Percentiles rank a stretch among this genome's conserved stretches.
Evolutionary conservation across 2,888 invertebrate species (phyloP).

Genomic region (Ennomos fuscantarius): DNA sequence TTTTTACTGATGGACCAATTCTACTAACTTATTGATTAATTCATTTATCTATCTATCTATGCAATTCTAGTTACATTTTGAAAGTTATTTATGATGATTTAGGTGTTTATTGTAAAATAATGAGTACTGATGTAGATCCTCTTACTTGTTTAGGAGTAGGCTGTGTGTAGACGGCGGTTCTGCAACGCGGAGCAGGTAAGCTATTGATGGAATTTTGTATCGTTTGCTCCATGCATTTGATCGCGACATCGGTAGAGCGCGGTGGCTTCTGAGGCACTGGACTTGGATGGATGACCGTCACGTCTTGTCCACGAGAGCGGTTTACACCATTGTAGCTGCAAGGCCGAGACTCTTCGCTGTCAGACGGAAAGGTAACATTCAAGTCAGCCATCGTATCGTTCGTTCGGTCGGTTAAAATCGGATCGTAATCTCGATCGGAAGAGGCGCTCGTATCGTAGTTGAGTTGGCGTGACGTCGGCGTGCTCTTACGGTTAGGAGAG

Average conservation of each 20-base stretch:
- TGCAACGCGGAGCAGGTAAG: slow-evolving; percentile 6
- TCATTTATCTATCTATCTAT: too few species aligned
- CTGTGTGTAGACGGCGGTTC: slow-evolving; percentile 34
- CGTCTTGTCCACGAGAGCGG: slow-evolving; percentile 40
- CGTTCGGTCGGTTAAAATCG: slow-evolving; percentile 74
- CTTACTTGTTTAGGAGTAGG: slow-evolving; percentile 65
- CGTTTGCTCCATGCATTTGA: slow-evolving; percentile 53
- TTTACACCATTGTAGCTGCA: slow-evolving; percentile 33
- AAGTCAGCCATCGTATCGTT: slow-evolving; percentile 80
- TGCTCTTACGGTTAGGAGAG: slow-evolving; percentile 50
- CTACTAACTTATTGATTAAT: too few species aligned
- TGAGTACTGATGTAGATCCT: too few species aligned
- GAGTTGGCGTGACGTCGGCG: slow-evolving; percentile 54
- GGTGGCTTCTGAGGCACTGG: slow-evolving; percentile 14
- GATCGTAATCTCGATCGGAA: slow-evolving; percentile 67
- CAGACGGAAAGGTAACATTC: slow-evolving; percentile 77
- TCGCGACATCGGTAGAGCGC: slow-evolving; percentile 50
- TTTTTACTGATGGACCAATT: too few species aligned
- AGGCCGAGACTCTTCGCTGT: slow-evolving; percentile 60
- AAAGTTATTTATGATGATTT: too few species aligned
- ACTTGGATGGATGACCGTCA: slow-evolving; percentile 43
- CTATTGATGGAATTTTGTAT: slow-evolving; percentile 56
- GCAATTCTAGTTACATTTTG: too few species aligned
- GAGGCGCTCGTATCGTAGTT: slow-evolving; percentile 69
- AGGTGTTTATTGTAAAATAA: too few species aligned